Conservation (phyloP, 2,113 vertebrate species). For the Gnathonemus echidnorhynchus region DNA sequence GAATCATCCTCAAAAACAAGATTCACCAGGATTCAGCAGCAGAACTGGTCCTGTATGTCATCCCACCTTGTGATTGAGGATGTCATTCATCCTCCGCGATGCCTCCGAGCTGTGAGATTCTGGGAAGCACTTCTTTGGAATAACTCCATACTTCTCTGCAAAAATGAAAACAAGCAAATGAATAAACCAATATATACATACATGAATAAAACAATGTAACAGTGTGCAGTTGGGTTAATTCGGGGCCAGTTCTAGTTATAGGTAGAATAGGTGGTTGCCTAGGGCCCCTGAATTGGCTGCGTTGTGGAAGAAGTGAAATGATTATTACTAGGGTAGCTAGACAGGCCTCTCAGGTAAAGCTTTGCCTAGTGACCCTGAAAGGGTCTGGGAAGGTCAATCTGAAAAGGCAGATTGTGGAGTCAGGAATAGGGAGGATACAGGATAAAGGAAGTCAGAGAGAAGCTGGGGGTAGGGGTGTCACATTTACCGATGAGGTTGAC, state of each 20-base stretch:
- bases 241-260: background rate
- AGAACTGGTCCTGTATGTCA: background rate
- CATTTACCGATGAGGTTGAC: slow-evolving; percentile 90
- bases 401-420: background rate
- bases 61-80: slow-evolving; percentile 91
- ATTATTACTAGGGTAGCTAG: background rate
- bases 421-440: background rate
- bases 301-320: background rate
- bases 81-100: slow-evolving; percentile 92
- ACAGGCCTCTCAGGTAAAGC: background rate
- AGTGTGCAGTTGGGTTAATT: background rate
- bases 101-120: slow-evolving; percentile 93
- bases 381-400: background rate
- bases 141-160: slow-evolving; percentile 89
- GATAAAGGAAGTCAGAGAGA: background rate
- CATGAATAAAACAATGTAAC: background rate
- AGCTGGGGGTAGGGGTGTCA: background rate
- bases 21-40: background rate
- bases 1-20: background rate
- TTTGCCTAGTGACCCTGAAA: background rate
- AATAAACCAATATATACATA: background rate
- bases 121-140: slow-evolving; percentile 95
- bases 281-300: background rate
- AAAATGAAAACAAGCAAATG: background rate
- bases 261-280: background rate